Evolutionary conservation across 2,888 invertebrate species (phyloP).

Genomic region (Syrista parreyssii): DNA sequence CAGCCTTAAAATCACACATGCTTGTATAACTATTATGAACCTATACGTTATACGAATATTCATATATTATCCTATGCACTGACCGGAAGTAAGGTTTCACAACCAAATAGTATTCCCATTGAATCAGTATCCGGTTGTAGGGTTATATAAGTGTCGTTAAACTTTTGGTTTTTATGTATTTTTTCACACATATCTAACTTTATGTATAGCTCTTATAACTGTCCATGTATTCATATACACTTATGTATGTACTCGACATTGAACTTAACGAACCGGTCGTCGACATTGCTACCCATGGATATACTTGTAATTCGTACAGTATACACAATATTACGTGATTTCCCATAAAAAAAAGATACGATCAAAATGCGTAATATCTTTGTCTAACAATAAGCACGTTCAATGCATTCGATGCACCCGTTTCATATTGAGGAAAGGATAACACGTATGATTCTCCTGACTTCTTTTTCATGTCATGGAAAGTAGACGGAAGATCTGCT

Average conservation of each 20-base stretch:
- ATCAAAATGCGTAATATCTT: not conserved
- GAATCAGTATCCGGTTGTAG: not conserved
- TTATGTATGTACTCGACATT: constrained; percentile 39
- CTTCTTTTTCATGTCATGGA: not conserved
- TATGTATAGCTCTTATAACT: not conserved
- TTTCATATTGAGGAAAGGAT: not conserved
- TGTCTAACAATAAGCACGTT: not conserved
- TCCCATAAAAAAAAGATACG: not conserved
- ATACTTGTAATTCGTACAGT: not conserved
- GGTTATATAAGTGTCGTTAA: not conserved
- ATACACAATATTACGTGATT: not conserved
- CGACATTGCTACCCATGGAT: not conserved
- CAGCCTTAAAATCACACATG: not conserved
- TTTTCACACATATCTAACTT: not conserved
- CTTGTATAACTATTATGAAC: not conserved
- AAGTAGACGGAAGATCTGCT: not conserved
- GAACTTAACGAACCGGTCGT: constrained; percentile 36
- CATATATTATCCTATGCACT: not conserved
- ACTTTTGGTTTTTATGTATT: not conserved
- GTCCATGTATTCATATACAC: not conserved
- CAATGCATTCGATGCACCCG: not conserved
- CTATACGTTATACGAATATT: not conserved
- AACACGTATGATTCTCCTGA: not conserved
- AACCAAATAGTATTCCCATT: not conserved
- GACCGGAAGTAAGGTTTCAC: not conserved